These are phyloP conservation scores for Sitodiplosis mosellana DNA, from an alignment of 1,140 invertebrate species.

Conservation along the genomic window DNA sequence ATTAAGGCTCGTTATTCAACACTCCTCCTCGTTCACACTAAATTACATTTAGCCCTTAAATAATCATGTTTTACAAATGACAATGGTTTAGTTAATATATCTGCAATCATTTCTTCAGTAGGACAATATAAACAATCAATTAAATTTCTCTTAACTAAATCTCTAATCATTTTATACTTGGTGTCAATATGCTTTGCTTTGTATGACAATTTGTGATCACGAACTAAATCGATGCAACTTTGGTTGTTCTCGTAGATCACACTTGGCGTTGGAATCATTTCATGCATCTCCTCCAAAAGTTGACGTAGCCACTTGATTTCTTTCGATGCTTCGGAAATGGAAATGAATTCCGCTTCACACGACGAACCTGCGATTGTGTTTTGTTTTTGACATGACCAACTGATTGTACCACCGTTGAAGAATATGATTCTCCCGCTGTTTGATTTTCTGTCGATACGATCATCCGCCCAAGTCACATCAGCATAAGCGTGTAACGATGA, in stretches of 20 bases:
- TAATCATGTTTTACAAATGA: no score
- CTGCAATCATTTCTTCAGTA: conserved; percentile 9
- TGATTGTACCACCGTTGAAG: conserved; percentile 5
- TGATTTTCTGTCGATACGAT: conserved; percentile 9
- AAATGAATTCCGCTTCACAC: neutral
- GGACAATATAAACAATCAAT: conserved; percentile 8
- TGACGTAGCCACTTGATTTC: conserved; percentile 8
- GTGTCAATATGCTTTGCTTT: conserved; percentile 9
- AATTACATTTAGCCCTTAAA: no score
- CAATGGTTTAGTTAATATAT: conserved; percentile 11
- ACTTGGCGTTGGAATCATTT: conserved; percentile 3
- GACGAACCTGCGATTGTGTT: conserved; percentile 7
- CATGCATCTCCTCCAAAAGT: conserved; percentile 6
- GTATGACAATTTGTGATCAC: conserved; percentile 6
- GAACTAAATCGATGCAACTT: conserved; percentile 8
- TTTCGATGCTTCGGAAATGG: conserved; percentile 7
- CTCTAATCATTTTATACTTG: conserved; percentile 7
- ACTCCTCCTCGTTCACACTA: no score
- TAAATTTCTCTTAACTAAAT: conserved; percentile 4
- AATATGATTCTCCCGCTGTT: conserved; percentile 8
- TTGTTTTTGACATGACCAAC: conserved; percentile 9
- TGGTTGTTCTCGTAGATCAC: conserved; percentile 10
- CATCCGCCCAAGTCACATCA: conserved; percentile 9
- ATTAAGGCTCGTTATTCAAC: no score
- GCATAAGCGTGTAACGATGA: conserved; percentile 2